Evolutionary conservation across 2,888 invertebrate species (phyloP), one percentile per base, ranked within the genome.

Genomic region (Caenorhabditis panamensis): DNA sequence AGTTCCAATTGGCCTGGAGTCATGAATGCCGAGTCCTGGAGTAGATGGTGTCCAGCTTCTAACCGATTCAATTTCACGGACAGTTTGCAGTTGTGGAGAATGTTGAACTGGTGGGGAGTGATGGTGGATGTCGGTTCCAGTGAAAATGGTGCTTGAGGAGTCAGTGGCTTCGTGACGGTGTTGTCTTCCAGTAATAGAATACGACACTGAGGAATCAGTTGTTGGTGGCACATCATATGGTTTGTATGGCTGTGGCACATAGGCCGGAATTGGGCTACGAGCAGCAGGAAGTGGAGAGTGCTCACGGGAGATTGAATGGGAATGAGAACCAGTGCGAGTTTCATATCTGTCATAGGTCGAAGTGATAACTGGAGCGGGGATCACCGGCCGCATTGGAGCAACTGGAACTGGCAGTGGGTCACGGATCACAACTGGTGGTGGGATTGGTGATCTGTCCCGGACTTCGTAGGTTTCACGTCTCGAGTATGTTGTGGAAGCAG

Each of bases 381-480:
- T 6, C 31, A 31, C 31, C n/a, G n/a, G n/a, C 4, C 31, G 31
- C 8, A 36, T 9, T 51, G 63, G 41, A 24, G 26, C 18, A 18
- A 36, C 24, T 58, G 68, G 68, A 1, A 9, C 31, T 9, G 31
- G 31, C 5, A 51, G 18, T 28, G 67, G 67, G n/a, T n/a, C n/a
- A n/a, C n/a, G n/a, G 41, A 41, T 13, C 2, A 31, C 44, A 13
- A 11, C 2, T 31, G 58, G 24, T 3, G 47, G 16, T 24, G 61
- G n/a, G 47, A 47, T 2, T n/a, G 72, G 49, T 8, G 47, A 31
- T 24, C 47, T 24, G 13, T 41, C 41, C 41, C 41, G 5, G 41
- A 41, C 41, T 41, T 41, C 11, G 13, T 11, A 28, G 9, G 28
- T 31, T 28, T 49, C 26, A 18, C 31, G 31, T 18, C 18, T 31